Conservation (phyloP, 2,797 vertebrate genomes). For the Phalloptychus januarius region DNA sequence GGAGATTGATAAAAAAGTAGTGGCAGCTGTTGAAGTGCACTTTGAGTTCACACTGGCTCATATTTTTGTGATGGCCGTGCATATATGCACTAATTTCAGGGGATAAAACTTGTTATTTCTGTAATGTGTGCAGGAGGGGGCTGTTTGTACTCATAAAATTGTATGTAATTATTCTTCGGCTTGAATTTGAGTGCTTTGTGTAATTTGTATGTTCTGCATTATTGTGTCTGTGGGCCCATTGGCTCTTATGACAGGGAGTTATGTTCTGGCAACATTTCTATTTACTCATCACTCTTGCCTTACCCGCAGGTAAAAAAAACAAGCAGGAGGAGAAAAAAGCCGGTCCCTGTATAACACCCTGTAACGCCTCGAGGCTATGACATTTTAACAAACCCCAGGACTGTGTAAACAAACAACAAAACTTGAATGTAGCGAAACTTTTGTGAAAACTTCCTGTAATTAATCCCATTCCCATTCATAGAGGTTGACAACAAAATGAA, state of each 20-base stretch:
- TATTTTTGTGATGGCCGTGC: background rate
- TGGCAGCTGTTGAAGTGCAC: slow-evolving; percentile 7
- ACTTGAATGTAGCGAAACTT: slow-evolving; percentile 50
- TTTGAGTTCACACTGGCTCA: background rate
- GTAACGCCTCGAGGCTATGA: slow-evolving; percentile 64
- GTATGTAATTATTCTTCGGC: background rate
- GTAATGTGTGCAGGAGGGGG: background rate
- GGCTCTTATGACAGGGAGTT: slow-evolving; percentile 32
- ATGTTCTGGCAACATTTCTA: slow-evolving; percentile 52
- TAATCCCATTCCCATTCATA: slow-evolving; percentile 47
- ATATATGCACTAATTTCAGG: background rate
- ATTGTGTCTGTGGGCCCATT: slow-evolving; percentile 21
- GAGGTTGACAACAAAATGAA: slow-evolving; percentile 11
- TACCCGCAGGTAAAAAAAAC: slow-evolving; percentile 61
- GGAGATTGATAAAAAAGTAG: slow-evolving; percentile 12
- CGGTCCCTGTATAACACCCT: slow-evolving; percentile 48
- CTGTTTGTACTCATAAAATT: background rate
- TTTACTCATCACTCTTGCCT: slow-evolving; percentile 50
- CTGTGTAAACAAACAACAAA: slow-evolving; percentile 59
- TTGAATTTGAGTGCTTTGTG: slow-evolving; percentile 4
- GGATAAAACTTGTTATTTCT: background rate
- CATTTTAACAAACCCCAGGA: slow-evolving; percentile 59
- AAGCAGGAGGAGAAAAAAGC: slow-evolving; percentile 12
- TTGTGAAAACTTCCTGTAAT: slow-evolving; percentile 50
- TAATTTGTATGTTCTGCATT: slow-evolving; percentile 5